Conservation (phyloP, 2,113 vertebrate genomes). For the Strix aluco region DNA sequence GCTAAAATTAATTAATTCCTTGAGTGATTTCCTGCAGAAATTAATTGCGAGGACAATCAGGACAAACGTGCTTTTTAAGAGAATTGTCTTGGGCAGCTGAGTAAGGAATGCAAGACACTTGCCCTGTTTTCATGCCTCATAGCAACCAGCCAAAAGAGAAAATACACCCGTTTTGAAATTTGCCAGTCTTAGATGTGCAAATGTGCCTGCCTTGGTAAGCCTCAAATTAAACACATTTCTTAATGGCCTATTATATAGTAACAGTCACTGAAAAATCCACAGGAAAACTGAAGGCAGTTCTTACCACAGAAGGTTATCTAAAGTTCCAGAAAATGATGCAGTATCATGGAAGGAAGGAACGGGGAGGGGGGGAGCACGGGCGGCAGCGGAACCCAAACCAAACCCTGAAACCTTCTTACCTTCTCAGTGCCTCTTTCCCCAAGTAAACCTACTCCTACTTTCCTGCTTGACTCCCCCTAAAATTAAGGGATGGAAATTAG, state of each 20-base stretch:
- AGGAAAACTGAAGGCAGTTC: not conserved
- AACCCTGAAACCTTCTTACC: not conserved
- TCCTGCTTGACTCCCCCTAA: not conserved
- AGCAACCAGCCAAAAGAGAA: not conserved
- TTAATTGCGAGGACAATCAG: constrained; percentile 25
- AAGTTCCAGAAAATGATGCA: not conserved
- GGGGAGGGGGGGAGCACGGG: too few species aligned
- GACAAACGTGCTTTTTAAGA: not conserved
- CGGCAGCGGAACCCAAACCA: not conserved
- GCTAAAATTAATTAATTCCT: constrained; percentile 41
- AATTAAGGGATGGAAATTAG: not conserved
- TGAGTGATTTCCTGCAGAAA: constrained; percentile 33
- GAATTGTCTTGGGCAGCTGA: not conserved
- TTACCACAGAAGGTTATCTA: not conserved
- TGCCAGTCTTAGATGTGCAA: not conserved
- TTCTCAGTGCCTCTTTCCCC: not conserved
- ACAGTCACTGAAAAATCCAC: not conserved
- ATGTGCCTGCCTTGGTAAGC: not conserved
- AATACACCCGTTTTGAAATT: constrained; percentile 32
- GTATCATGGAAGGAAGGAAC: not conserved
- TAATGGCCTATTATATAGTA: not conserved
- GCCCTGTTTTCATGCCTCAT: not conserved
- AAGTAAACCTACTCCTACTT: not conserved
- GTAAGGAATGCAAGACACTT: not conserved
- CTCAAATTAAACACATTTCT: constrained; percentile 48